phyloP scores from a whole-genome alignment of 2,888 invertebrate genomes.

The Euphydryas editha region DNA sequence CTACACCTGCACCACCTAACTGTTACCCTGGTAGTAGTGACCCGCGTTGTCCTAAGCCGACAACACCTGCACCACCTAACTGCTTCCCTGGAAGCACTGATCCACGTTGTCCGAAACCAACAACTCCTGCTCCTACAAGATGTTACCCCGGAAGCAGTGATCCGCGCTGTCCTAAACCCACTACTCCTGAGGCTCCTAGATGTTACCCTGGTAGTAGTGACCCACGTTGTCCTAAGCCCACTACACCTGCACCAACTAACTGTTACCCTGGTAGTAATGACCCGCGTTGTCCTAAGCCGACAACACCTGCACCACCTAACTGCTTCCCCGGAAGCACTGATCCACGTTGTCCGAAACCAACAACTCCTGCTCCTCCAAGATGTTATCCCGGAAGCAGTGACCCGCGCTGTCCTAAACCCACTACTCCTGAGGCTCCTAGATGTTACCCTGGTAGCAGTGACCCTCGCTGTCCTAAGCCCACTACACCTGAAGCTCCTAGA shows the following conservation, averaged over 20 bases:
- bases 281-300: slow-evolving; percentile 39
- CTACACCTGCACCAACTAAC: slow-evolving; percentile 29
- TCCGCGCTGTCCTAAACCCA: slow-evolving; percentile 46
- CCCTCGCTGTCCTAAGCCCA: slow-evolving; percentile 51
- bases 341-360: slow-evolving; percentile 38
- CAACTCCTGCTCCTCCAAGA: slow-evolving; percentile 42
- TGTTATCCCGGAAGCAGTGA: slow-evolving; percentile 58
- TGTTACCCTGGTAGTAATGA: slow-evolving; percentile 40
- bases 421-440: slow-evolving; percentile 46
- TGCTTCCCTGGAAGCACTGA: slow-evolving; percentile 66
- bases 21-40: slow-evolving; percentile 40
- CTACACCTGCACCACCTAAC: slow-evolving; percentile 42
- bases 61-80: slow-evolving; percentile 48
- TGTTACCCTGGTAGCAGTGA: slow-evolving; percentile 48
- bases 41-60: slow-evolving; percentile 40
- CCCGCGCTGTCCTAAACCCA: slow-evolving; percentile 50
- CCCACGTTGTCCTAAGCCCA: slow-evolving; percentile 45
- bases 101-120: slow-evolving; percentile 59
- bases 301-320: slow-evolving; percentile 15
- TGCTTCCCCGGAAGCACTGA: slow-evolving; percentile 25
- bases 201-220: slow-evolving; percentile 49
- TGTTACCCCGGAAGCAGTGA: slow-evolving; percentile 46
- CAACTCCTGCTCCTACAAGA: slow-evolving; percentile 23
- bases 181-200: slow-evolving; percentile 40
- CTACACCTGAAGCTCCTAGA: slow-evolving; percentile 43